Evolutionary conservation across 1,140 invertebrate genomes (phyloP), one percentile per base, ranked within the genome.

Genomic region (Eupeodes corollae): DNA sequence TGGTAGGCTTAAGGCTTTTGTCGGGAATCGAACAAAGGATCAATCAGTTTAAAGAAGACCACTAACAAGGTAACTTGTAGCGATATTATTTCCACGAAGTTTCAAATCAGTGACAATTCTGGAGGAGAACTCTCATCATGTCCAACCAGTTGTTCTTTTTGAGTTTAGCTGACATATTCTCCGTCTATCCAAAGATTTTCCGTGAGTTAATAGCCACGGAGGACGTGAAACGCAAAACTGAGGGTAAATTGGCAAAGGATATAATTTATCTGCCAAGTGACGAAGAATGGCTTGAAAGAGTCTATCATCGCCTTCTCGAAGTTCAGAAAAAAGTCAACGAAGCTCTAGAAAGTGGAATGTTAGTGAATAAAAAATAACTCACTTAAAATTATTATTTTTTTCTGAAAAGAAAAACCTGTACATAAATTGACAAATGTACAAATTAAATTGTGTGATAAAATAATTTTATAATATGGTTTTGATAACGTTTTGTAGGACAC

Each of bases 271-370:
- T 86, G 18, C 84, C 84, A 13, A 86, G 83, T 55, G 80, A 86
- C 53, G 76, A 76, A 52, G 77, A 79, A 13, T 87, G 81, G 79
- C 71, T 82, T 46, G 74, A 81, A 12, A 77, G 78, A 51, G 80
- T 83, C 57, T 87, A 87, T 56, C 84, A 82, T 55, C 72, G 74
- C 46, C 68, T 87, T n/a, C 76, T 87, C 3, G 78, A 80, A 40
- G 72, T 83, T 46, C 84, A 87, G 63, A 61, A 64, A 3, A 53
- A 58, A n/a, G 61, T 68, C 1, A 65, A 67, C 35, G 57, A 65
- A 12, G 53, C 57, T 12, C 18, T 51, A 3, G 59, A 68, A 37
- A 51, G 50, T 11, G 55, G 52, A 26, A 26, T 26, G 21, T 26
- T 26, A 26, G 21, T 26, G 21, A 26, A 5, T 6, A 8, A 35